A percentile compares a stretch with the other conserved stretches of the same genome.
These are phyloP conservation scores for Ostrea denselamellosa DNA, from an alignment of 1,140 invertebrate genomes.

Conservation along the genomic window DNA sequence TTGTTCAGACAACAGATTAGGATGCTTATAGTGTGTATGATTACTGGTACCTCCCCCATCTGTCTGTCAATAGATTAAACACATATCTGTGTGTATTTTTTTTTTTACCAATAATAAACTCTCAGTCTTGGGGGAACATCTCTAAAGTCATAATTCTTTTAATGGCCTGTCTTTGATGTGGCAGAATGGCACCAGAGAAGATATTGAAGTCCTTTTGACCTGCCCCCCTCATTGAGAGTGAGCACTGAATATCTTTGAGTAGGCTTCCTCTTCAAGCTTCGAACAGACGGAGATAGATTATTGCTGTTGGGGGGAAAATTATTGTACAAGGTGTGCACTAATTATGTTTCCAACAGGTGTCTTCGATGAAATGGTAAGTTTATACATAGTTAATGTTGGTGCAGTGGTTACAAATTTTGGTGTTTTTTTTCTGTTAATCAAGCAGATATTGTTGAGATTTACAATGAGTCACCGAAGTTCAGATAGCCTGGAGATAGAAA, in stretches of 20 bases:
- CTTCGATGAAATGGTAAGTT: constrained; percentile 37
- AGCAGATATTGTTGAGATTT: not conserved
- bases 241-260: not conserved
- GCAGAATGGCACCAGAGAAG: not conserved
- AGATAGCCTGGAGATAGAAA: not conserved
- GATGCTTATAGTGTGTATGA: not conserved
- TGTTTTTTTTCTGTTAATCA: too few species aligned
- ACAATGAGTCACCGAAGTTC: not conserved
- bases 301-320: not conserved
- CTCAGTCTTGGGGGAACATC: not conserved
- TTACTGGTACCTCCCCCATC: not conserved
- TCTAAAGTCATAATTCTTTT: constrained; percentile 15
- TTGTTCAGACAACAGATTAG: not conserved
- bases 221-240: not conserved
- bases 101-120: constrained; percentile 27
- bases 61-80: constrained; percentile 7
- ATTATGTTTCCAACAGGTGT: constrained; percentile 29
- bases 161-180: constrained; percentile 18
- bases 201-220: constrained; percentile 3
- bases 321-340: not conserved
- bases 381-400: not conserved
- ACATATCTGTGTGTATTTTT: constrained; percentile 1
- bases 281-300: not conserved
- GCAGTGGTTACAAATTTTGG: too few species aligned
- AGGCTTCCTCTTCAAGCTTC: not conserved